Evolutionary conservation across 2,113 vertebrate genomes (phyloP), one percentile per base, ranked within the genome.

Genomic region (Dipodomys ordii): DNA sequence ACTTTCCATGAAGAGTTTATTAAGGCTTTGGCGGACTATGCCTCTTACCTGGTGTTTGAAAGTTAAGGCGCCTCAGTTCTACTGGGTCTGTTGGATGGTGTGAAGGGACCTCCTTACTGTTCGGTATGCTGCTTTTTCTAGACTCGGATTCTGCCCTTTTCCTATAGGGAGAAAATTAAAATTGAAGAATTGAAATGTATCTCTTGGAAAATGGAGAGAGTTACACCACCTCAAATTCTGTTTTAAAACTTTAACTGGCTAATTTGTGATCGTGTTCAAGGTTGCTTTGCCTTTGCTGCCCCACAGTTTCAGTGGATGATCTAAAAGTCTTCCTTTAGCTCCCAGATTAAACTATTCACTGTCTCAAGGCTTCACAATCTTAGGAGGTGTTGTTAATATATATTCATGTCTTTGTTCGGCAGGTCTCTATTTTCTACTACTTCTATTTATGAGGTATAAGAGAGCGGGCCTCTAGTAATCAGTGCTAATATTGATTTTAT

Each of bases 11-110:
- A 64, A 79, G 71, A 91, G 6, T 76, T 6, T 68, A 30, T 1
- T 82, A 22, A 68, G 30, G 53, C 60, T 60, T 30, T 88, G 65
- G 19, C 1, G 88, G 78, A 28, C 32, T 35, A 0, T 69, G 46
- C n/a, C 39, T 92, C 98, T 98, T 98, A 99, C 99, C 99, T 5
- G 99, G 99, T 9, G 99, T 99, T 97, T 99, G 99, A 97, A 99
- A 99, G 98, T 99, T 99, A 98, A 99, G 99, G 84, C 99, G 99
- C 53, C 99, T 98, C 27, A 99, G 98, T 96, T 99, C 99, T 44
- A 99, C 99, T 0, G 99, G 99, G 90, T 99, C 99, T 22, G 99
- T 99, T 88, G 99, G 99, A 65, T 99, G 99, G 87, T 99, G 99
- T 73, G 99, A 99, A 1, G 99, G 99, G 93, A 99, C 98, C 96